These are phyloP conservation scores for Mormyrus lacerda DNA, from an alignment of 2,113 vertebrate genomes.

Conservation along the genomic window DNA sequence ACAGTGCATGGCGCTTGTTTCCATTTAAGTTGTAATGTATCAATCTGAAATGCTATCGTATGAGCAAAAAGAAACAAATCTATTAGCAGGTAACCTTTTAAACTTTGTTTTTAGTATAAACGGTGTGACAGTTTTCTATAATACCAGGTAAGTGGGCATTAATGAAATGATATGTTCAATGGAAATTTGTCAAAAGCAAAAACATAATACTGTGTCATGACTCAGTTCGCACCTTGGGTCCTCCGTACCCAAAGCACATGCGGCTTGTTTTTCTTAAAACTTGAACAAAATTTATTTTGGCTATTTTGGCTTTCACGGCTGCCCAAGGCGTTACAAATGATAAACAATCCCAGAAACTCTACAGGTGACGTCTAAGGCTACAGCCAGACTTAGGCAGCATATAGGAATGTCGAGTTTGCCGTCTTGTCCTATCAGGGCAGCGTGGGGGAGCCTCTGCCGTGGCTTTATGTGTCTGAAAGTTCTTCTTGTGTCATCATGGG, in stretches of 20 bases:
- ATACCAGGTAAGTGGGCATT: neutral
- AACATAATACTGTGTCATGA: neutral
- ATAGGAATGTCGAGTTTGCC: neutral
- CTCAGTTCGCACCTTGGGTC: neutral
- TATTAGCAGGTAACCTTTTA: neutral
- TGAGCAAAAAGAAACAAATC: neutral
- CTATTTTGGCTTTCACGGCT: neutral
- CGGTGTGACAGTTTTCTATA: neutral
- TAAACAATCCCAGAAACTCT: neutral
- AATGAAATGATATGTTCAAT: neutral
- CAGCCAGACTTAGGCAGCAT: neutral
- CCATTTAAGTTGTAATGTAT: neutral
- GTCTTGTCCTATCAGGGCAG: neutral
- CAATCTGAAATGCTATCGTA: neutral
- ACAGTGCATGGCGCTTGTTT: neutral
- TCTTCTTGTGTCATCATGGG: neutral
- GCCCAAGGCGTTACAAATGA: neutral
- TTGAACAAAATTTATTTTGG: neutral
- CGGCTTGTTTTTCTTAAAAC: neutral
- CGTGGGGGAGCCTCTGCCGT: neutral
- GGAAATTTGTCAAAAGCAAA: neutral
- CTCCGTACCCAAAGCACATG: neutral
- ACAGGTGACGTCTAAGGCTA: neutral
- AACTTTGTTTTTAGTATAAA: neutral
- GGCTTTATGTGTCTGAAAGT: neutral